Evolutionary conservation across 2,797 vertebrate genomes (phyloP), one percentile per base, ranked within the genome.

Genomic region (Galagoides demidoff): DNA sequence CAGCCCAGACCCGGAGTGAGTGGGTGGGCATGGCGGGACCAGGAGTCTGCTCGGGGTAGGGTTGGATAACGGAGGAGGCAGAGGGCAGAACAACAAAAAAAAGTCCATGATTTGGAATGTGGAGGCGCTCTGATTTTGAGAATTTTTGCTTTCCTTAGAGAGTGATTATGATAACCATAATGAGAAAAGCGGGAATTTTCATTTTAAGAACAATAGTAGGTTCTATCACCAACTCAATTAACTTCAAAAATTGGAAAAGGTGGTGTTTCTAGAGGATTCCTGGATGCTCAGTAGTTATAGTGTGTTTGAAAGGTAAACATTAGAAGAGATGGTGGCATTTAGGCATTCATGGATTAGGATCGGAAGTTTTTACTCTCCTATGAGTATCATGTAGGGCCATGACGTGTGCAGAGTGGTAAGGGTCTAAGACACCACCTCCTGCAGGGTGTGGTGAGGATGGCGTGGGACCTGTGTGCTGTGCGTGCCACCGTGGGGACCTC

Each of bases 401-500:
- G 14, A 31, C 68, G n/a, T 55, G 20, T 49, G 12, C 22, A 4
- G 23, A 43, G 39, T 34, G n/a, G 2, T 74, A 29, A 9, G 37
- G 64, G n/a, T 71, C 88, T 29, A 1, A n/a, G 7, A 90, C 13
- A 17, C 82, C 27, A 0, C 7, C 1, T 68, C 39, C 1, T 2
- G 2, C 34, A 43, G 7, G 1, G 5, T 13, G 12, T 37, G n/a
- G 39, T 22, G 31, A 76, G 59, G 5, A 29, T 77, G 12, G 4
- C 0, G 0, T 34, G 64, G n/a, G 43, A 8, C 77, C 5, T 16
- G 0, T 23, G 49, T 73, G 20, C 16, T 59, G 49, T 5, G 7
- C 3, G 1, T 5, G 5, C 34, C 45, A 29, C 19, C 2, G 1
- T 0, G 0, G 20, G 34, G 68, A 39, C 31, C 78, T 16, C 20